Evolutionary conservation across 2,113 vertebrate species (phyloP), one percentile per base, ranked within the genome.

Genomic region (Columba janthina): DNA sequence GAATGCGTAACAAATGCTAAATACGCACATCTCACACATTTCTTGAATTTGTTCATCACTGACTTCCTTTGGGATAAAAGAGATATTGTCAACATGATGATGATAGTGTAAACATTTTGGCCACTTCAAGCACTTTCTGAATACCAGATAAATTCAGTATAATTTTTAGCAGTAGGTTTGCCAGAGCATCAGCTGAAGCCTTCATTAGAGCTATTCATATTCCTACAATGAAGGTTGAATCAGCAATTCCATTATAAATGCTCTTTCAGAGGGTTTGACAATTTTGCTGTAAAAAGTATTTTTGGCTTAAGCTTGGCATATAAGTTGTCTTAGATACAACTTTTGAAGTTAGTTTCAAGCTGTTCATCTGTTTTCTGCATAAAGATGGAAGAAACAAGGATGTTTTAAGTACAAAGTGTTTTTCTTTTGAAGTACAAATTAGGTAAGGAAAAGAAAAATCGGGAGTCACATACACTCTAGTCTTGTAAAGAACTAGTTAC

Each of bases 201-300:
- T 92, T 97, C 95, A 96, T 97, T 96, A 97, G 8, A 95, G 88
- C 93, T 96, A 97, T 97, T 97, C 97, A 97, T 82, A 90, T 86
- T 75, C n/a, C 65, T 73, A 31, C 24, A 94, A 95, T 95, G 95
- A 92, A 77, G 40, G 54, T 46, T 95, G 69, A 66, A 56, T 96
- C 96, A 96, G 97, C 96, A 94, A 42, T 61, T 95, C 70, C 87
- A 81, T 95, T 92, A 88, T 72, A 89, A 89, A 85, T 10, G 18
- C 67, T 89, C 51, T 79, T 85, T 82, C 72, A 79, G 25, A 89
- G 85, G 13, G 42, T 51, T 96, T 60, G 78, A 80, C 74, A 85
- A 56, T 92, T 96, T 85, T 92, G 58, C 70, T 94, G 22, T 69
- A 70, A 75, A 85, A 87, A 91, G 83, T 92, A 94, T 91, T 95